These are phyloP conservation scores for Peromyscus leucopus DNA, from an alignment of 2,113 vertebrate genomes.

Conservation along the genomic window DNA sequence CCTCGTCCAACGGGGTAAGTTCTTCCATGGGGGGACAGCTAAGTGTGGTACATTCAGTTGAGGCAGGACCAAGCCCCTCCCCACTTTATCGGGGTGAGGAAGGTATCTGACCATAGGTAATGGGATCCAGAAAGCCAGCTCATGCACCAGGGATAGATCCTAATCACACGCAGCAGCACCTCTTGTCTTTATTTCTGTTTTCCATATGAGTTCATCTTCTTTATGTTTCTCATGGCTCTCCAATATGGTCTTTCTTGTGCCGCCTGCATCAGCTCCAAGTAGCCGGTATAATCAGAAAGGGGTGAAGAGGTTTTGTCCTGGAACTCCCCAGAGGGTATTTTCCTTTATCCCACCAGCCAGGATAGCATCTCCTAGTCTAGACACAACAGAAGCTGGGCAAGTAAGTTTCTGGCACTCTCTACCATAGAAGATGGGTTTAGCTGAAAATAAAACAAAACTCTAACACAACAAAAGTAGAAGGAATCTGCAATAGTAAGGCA, in stretches of 20 bases:
- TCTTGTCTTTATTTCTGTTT: constrained; percentile 30
- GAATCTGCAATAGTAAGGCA: neutral
- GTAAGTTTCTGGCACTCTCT: neutral
- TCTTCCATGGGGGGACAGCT: no score
- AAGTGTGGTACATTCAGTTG: no score
- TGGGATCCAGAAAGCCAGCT: no score
- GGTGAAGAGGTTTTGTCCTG: neutral
- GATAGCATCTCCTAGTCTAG: neutral
- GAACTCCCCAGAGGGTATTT: neutral
- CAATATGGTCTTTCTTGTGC: neutral
- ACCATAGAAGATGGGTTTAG: neutral
- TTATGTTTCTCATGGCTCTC: constrained; percentile 17
- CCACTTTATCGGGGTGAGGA: no score
- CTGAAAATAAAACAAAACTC: neutral
- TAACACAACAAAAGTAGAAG: neutral
- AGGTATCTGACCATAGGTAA: no score
- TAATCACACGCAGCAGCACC: neutral
- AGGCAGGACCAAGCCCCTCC: no score
- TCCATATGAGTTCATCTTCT: neutral
- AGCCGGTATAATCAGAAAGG: neutral
- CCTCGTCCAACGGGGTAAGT: no score
- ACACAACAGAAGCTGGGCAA: neutral
- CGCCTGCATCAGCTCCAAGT: neutral
- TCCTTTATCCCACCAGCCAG: neutral
- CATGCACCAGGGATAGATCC: no score